phyloP scores from a whole-genome alignment of 2,113 vertebrate species.

The Peromyscus maniculatus region DNA sequence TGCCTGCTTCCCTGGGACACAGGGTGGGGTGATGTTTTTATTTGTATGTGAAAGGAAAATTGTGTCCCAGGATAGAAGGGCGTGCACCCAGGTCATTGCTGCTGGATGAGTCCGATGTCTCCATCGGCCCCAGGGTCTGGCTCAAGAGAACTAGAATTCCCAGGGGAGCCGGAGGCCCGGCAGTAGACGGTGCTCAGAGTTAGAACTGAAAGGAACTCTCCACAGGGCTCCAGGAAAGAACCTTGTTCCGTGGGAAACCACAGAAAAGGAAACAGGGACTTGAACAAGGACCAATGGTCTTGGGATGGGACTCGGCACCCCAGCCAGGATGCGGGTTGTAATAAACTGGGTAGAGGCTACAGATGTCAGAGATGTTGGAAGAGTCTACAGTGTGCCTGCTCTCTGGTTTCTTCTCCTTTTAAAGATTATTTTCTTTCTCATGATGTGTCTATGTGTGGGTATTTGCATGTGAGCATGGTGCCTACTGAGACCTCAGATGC shows the following conservation, averaged over 20 bases:
- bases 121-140: background rate
- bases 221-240: background rate
- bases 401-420: background rate
- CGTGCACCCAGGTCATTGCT: background rate
- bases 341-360: too few relatives aligned
- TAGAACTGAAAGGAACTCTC: background rate
- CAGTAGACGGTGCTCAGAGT: rapidly evolving
- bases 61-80: background rate
- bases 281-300: background rate
- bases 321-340: background rate
- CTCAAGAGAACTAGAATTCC: background rate
- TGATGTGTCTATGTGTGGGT: too few relatives aligned
- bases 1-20: background rate
- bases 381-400: background rate
- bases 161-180: background rate
- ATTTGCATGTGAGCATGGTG: background rate
- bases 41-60: background rate
- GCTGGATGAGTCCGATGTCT: background rate
- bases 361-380: background rate
- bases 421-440: background rate
- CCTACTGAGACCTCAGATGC: background rate
- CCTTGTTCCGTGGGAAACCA: background rate
- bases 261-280: background rate
- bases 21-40: background rate
- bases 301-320: rapidly evolving